Evolutionary conservation across 2,888 invertebrate species (phyloP).

Genomic region (Drosophila ezoana): DNA sequence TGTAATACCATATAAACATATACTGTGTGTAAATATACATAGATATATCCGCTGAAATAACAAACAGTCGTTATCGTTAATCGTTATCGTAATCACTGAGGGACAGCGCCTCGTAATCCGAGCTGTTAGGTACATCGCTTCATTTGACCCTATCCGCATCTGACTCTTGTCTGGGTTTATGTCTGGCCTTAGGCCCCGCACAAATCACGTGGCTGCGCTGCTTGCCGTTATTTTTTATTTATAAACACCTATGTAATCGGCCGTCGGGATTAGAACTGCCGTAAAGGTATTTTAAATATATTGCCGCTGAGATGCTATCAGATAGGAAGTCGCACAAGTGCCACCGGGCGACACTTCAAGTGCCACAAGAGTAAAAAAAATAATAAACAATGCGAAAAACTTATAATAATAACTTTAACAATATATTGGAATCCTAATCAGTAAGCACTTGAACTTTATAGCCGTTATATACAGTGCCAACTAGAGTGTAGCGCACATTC

Average conservation of each 20-base stretch:
- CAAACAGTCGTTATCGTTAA: conserved; percentile 1
- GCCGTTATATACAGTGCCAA: conserved; percentile 16
- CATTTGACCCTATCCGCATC: conserved; percentile 14
- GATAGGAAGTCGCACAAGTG: conserved; percentile 7
- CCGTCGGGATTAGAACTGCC: neutral
- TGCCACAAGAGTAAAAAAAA: conserved; percentile 4
- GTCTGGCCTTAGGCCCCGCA: conserved; percentile 7
- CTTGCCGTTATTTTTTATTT: conserved; percentile 29
- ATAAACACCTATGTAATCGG: conserved; percentile 15
- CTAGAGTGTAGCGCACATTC: conserved; percentile 13
- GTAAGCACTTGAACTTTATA: conserved; percentile 38
- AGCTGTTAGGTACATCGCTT: conserved; percentile 1
- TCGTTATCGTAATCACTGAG: conserved; percentile 10
- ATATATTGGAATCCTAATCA: conserved; percentile 35
- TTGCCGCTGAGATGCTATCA: conserved; percentile 27
- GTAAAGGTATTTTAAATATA: conserved; percentile 34
- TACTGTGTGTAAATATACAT: conserved; percentile 1
- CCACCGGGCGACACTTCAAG: conserved; percentile 1
- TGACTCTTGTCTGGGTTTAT: conserved; percentile 5
- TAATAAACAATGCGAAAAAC: neutral
- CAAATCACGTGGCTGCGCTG: conserved; percentile 39
- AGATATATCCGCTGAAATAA: neutral
- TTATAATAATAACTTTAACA: conserved; percentile 24
- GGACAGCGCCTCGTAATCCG: neutral
- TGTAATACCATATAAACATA: conserved; percentile 15